Evolutionary conservation across 2,888 invertebrate genomes (phyloP).

Genomic region (Malthinus seriepunctatus): DNA sequence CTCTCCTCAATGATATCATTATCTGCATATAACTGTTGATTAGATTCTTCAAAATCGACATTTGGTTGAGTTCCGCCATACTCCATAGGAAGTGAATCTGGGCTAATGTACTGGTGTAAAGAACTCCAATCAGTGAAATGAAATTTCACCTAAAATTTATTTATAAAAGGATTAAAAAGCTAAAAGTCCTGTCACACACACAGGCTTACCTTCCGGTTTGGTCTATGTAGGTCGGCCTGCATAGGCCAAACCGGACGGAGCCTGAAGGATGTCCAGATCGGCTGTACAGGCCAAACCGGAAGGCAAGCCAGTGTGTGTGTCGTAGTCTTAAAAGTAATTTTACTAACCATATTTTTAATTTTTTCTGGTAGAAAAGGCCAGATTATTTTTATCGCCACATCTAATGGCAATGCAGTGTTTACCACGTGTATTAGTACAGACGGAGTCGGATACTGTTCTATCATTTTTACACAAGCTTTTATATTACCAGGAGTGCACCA

Average conservation of each 20-base stretch:
- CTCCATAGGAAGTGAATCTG: constrained; percentile 52
- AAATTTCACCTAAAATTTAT: not conserved
- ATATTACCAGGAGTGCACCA: constrained; percentile 48
- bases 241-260: too few relatives aligned
- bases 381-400: constrained; percentile 41
- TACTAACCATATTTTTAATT: constrained; percentile 36
- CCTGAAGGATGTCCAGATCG: too few relatives aligned
- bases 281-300: too few relatives aligned
- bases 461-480: constrained; percentile 36
- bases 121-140: not conserved
- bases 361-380: constrained; percentile 47
- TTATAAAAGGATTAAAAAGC: not conserved
- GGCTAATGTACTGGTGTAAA: not conserved
- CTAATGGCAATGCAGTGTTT: constrained; percentile 41
- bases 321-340: not conserved
- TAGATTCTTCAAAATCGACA: constrained; percentile 35
- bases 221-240: too few relatives aligned
- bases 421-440: constrained; percentile 46
- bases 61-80: constrained; percentile 63
- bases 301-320: too few relatives aligned
- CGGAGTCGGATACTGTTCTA: constrained; percentile 42
- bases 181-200: too few relatives aligned
- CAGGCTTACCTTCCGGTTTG: too few relatives aligned
- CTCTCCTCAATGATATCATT: constrained; percentile 38
- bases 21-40: constrained; percentile 35